phyloP scores from a whole-genome alignment of 2,113 vertebrate genomes.

The Pseudopodoces humilis region DNA sequence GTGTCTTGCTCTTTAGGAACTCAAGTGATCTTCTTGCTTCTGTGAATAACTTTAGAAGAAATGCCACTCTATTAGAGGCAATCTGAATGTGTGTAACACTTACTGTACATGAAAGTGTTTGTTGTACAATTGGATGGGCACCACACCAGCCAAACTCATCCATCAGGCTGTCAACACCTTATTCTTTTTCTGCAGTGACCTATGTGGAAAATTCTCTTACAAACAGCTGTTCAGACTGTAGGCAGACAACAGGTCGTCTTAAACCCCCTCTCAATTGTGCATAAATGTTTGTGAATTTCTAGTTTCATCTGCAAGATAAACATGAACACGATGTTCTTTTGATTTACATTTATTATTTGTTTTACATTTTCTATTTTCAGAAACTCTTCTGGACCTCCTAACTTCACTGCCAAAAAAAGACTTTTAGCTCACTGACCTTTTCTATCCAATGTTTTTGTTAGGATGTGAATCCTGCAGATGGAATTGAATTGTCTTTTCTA shows the following conservation, averaged over 20 bases:
- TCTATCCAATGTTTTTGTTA: background rate
- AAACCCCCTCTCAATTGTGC: background rate
- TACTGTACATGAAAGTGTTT: background rate
- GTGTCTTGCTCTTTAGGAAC: background rate
- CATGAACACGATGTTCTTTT: background rate
- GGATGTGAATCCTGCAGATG: background rate
- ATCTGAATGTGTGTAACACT: rapidly evolving
- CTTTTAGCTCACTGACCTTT: background rate
- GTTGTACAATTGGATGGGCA: background rate
- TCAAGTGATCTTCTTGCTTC: background rate
- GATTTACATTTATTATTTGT: background rate
- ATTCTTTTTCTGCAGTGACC: constrained; percentile 12
- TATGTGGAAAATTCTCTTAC: constrained; percentile 6
- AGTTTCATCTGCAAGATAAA: background rate
- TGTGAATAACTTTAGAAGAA: background rate
- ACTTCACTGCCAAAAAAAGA: background rate
- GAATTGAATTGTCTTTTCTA: background rate
- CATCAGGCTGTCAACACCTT: constrained; percentile 48
- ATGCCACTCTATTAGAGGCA: background rate
- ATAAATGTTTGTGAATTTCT: background rate
- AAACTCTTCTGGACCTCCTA: constrained; percentile 5
- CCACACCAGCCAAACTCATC: background rate
- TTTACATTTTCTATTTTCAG: constrained; percentile 13
- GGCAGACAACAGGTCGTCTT: constrained; percentile 22
- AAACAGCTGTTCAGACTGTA: background rate